Evolutionary conservation across 2,113 vertebrate species (phyloP), one percentile per base, ranked within the genome.

Genomic region (Peromyscus maniculatus): DNA sequence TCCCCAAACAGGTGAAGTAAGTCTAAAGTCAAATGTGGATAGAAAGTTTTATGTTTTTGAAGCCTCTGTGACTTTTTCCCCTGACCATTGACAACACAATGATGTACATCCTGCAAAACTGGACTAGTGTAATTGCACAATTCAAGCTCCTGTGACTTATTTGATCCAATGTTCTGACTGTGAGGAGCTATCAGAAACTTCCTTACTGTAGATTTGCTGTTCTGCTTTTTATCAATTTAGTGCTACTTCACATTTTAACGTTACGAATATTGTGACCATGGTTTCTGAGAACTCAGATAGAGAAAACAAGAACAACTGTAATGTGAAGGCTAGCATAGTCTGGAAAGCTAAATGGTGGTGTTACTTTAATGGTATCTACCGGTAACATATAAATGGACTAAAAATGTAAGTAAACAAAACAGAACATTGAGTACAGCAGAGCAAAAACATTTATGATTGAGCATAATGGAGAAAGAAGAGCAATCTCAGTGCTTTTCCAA

Each of bases 261-360:
- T 77, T 92, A 67, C n/a, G 4, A 91, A 22, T 57, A 62, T n/a
- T 78, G 19, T 88, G 75, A 88, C 43, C 62, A 80, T 46, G 33
- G 74, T 95, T 95, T 95, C n/a, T 39, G 55, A 74, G 71, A 92
- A 92, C 49, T 92, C 57, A 57, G 43, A 55, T 10, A 92, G 12
- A 12, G n/a, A 89, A 92, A 95, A 80, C 5, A 21, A 59, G 33
- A 87, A 79, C n/a, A 91, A 21, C 31, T 33, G 22, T 21, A 33
- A 43, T 69, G 72, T 1, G 16, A 49, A 57, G 6, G 55, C n/a
- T 43, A 90, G 43, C 26, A 43, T 33, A 16, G 16, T 55, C 62
- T n/a, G 22, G 19, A 67, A 79, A 24, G 19, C 36, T 71, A 91
- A 91, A 78, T 90, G 4, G 19, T 31, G 10, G n/a, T 31, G 22